Percentiles rank a stretch among this genome's conserved stretches.
These are phyloP conservation scores for Lynx canadensis DNA, from an alignment of 2,113 vertebrate species.

Conservation along the genomic window DNA sequence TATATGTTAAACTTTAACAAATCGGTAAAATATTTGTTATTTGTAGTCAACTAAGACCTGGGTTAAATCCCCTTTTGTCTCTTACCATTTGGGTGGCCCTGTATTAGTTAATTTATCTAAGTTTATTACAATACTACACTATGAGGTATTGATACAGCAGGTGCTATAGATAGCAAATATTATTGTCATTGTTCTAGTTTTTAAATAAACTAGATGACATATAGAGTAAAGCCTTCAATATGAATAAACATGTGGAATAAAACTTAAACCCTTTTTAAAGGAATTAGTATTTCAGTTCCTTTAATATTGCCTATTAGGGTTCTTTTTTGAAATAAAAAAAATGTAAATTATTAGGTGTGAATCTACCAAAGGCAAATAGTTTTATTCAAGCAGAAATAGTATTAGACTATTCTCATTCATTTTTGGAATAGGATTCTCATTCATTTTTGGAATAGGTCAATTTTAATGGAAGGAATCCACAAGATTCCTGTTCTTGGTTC, in stretches of 20 bases:
- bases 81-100: neutral
- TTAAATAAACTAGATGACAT: slow-evolving; percentile 31
- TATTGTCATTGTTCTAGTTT: neutral
- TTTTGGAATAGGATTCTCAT: neutral
- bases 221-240: neutral
- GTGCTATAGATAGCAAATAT: neutral
- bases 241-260: neutral
- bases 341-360: neutral
- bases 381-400: neutral
- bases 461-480: neutral
- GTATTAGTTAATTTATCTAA: neutral
- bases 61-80: neutral
- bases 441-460: neutral
- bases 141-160: neutral
- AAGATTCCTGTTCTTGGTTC: neutral
- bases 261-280: neutral
- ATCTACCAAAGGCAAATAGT: neutral
- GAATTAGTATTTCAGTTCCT: neutral
- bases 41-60: neutral
- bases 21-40: neutral
- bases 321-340: slow-evolving; percentile 47
- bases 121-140: neutral
- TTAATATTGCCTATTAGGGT: neutral
- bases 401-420: neutral
- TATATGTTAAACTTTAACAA: neutral